Percentiles rank a stretch among this genome's conserved stretches.
These are phyloP conservation scores for Microplitis demolitor DNA, from an alignment of 1,140 invertebrate species.

Conservation along the genomic window DNA sequence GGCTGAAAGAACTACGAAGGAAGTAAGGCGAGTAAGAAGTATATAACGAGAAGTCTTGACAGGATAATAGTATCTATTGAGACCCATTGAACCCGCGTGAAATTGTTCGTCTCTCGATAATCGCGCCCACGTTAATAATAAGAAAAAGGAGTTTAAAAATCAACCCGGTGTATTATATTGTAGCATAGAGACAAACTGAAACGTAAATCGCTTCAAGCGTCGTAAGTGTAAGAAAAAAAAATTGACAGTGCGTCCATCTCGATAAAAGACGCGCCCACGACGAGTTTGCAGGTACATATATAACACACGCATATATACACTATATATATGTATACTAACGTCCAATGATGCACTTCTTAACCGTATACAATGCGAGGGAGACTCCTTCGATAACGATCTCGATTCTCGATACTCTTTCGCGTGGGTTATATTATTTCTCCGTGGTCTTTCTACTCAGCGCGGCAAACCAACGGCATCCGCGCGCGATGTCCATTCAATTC, in stretches of 20 bases:
- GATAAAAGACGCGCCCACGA: slow-evolving; percentile 31
- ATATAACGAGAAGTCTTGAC: neutral
- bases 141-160: neutral
- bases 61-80: slow-evolving; percentile 6
- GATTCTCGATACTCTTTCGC: slow-evolving; percentile 23
- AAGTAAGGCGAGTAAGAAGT: neutral
- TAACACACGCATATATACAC: neutral
- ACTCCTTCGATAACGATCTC: slow-evolving; percentile 34
- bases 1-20: too few relatives aligned
- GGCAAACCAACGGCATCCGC: neutral
- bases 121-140: neutral
- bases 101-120: slow-evolving; percentile 2
- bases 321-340: too few relatives aligned
- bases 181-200: neutral
- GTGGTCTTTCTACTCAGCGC: neutral
- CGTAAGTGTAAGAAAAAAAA: neutral
- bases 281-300: slow-evolving; percentile 14
- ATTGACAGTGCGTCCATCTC: slow-evolving; percentile 1
- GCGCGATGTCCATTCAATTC: slow-evolving; percentile 24
- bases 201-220: neutral
- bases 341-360: slow-evolving; percentile 12
- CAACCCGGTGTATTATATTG: neutral
- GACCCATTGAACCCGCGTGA: slow-evolving; percentile 5
- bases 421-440: slow-evolving; percentile 12
- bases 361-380: slow-evolving; percentile 29